Percentiles rank a stretch among this genome's conserved stretches.
Conservation (phyloP, 64 coral and sea anemone species). For the Montipora efflorescens region DNA sequence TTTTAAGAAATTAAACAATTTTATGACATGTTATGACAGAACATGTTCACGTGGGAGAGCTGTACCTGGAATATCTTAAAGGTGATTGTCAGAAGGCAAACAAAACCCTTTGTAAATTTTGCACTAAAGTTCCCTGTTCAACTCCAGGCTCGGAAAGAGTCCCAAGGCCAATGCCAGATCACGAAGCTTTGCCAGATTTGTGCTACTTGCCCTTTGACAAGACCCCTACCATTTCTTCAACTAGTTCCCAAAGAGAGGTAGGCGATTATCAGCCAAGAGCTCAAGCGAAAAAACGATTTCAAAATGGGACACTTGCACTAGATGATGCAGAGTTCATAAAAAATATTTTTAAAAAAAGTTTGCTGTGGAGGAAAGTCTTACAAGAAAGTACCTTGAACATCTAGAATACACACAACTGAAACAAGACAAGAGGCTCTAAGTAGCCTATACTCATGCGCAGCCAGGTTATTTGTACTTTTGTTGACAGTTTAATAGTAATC, state of each 20-base stretch:
- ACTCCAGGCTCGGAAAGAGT: constrained; percentile 36
- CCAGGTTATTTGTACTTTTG: no score
- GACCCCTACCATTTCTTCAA: constrained; percentile 57
- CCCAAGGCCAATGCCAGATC: constrained; percentile 63
- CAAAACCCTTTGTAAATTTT: no score
- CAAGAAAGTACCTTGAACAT: constrained; percentile 38
- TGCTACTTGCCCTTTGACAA: neutral
- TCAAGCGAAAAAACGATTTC: no score
- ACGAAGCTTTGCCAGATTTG: no score
- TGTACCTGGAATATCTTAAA: constrained; percentile 52
- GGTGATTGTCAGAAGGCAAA: no score
- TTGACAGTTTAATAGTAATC: no score
- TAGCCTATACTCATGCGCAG: no score
- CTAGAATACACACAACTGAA: constrained; percentile 25
- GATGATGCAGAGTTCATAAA: constrained; percentile 10
- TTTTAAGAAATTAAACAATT: constrained; percentile 61
- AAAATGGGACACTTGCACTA: no score
- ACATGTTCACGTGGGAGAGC: constrained; percentile 55
- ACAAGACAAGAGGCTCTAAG: neutral
- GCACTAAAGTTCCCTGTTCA: no score
- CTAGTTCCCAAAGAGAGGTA: neutral
- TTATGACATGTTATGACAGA: constrained; percentile 48
- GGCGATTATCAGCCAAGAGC: no score
- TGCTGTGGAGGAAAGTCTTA: constrained; percentile 62
- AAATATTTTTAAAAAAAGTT: constrained; percentile 56